phyloP scores from a whole-genome alignment of 1,140 invertebrate genomes.

The Centruroides vittatus region DNA sequence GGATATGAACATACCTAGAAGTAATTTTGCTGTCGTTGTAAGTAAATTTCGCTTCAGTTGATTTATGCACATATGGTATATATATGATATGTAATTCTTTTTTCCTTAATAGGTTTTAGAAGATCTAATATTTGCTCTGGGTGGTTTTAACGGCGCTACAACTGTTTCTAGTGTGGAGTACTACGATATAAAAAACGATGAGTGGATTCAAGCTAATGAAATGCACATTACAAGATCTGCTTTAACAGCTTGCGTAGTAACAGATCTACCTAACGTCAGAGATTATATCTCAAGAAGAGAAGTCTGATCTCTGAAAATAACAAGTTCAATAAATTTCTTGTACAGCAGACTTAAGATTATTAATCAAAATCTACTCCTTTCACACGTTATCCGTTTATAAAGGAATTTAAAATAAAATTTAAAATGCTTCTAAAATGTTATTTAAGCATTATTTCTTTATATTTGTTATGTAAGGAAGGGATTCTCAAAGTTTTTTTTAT shows the following conservation, averaged over 20 bases:
- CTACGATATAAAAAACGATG: constrained; percentile 66
- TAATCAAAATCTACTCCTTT: too few relatives aligned
- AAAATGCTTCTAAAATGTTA: too few relatives aligned
- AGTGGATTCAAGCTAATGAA: constrained; percentile 76
- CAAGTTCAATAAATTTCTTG: too few relatives aligned
- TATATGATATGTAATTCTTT: too few relatives aligned
- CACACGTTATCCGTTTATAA: too few relatives aligned
- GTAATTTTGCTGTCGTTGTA: constrained; percentile 52
- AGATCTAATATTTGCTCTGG: constrained; percentile 51
- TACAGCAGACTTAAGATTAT: too few relatives aligned
- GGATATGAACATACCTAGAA: constrained; percentile 50
- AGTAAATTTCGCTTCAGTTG: neutral
- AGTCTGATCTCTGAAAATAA: too few relatives aligned
- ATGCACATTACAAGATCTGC: constrained; percentile 77
- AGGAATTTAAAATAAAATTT: too few relatives aligned
- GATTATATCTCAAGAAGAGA: constrained; percentile 48
- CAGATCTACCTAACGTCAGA: constrained; percentile 62
- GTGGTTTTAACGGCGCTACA: constrained; percentile 46
- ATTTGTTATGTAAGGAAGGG: too few relatives aligned
- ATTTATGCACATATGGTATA: too few relatives aligned
- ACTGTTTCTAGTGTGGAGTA: constrained; percentile 80
- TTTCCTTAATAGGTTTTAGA: constrained; percentile 31
- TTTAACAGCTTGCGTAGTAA: constrained; percentile 67
- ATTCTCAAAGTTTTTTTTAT: too few relatives aligned
- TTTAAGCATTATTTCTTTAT: too few relatives aligned